A percentile compares a stretch with the other conserved stretches of the same genome.
phyloP scores from a whole-genome alignment of 1,140 invertebrate genomes.

The Pogonomyrmex californicus region DNA sequence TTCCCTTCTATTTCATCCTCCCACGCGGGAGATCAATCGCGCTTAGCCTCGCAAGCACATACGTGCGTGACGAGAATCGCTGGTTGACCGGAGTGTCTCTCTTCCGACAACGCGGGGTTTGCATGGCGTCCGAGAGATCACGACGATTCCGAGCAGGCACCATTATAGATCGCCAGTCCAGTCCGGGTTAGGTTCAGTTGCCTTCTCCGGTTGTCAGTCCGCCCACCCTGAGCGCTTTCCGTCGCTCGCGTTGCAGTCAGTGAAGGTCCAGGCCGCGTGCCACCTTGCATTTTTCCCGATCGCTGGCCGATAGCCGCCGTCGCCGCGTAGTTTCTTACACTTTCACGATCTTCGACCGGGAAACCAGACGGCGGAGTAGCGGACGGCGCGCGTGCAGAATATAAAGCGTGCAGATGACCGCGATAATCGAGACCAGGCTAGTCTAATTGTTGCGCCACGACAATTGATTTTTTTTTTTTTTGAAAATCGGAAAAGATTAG shows the following conservation, averaged over 20 bases:
- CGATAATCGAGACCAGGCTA: not conserved
- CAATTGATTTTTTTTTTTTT: not conserved
- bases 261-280: constrained; percentile 80
- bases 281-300: constrained; percentile 82
- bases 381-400: constrained; percentile 28
- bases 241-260: constrained; percentile 66
- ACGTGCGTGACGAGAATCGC: constrained; percentile 51
- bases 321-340: constrained; percentile 75
- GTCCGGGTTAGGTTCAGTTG: constrained; percentile 69
- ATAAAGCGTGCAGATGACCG: constrained; percentile 57
- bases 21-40: not conserved
- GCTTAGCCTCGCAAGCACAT: not conserved
- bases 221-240: constrained; percentile 77
- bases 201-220: constrained; percentile 77
- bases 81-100: constrained; percentile 11
- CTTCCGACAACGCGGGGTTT: constrained; percentile 52
- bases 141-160: constrained; percentile 27
- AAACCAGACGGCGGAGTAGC: constrained; percentile 52
- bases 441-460: not conserved
- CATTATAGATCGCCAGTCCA: constrained; percentile 67
- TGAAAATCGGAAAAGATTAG: not conserved
- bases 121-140: constrained; percentile 72
- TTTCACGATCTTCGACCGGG: constrained; percentile 77
- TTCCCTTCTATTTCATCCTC: not conserved
- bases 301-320: constrained; percentile 68